Percentiles rank a stretch among this genome's conserved stretches.
These are phyloP conservation scores for Laticauda colubrina DNA, from an alignment of 2,113 vertebrate genomes.

Conservation along the genomic window DNA sequence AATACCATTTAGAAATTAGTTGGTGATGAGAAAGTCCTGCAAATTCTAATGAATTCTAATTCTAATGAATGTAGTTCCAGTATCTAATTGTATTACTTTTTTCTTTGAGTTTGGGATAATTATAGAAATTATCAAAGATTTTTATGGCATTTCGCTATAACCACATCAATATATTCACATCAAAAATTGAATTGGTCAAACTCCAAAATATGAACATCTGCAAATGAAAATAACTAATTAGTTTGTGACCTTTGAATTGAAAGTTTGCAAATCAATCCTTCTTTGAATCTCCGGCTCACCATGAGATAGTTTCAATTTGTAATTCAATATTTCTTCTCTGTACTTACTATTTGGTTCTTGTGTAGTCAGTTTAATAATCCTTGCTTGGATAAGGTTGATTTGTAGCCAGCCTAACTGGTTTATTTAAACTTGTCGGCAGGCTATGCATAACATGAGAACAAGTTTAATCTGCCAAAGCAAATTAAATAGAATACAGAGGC, in stretches of 20 bases:
- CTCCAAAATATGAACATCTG: constrained; percentile 22
- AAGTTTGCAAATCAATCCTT: constrained; percentile 26
- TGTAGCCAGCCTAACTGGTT: constrained; percentile 18
- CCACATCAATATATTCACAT: constrained; percentile 12
- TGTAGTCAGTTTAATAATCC: background rate
- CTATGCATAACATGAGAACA: constrained; percentile 4
- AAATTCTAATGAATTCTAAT: constrained; percentile 28
- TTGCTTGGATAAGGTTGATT: constrained; percentile 15
- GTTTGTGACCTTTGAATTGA: constrained; percentile 28
- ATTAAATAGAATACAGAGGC: background rate
- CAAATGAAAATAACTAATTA: constrained; percentile 36
- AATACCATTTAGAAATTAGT: constrained; percentile 32
- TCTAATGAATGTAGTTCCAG: constrained; percentile 21
- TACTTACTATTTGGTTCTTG: background rate
- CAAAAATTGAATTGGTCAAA: constrained; percentile 21
- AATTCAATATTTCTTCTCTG: constrained; percentile 24
- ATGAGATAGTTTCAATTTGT: constrained; percentile 24
- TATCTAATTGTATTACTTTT: constrained; percentile 26
- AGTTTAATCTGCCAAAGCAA: constrained; percentile 12
- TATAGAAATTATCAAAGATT: constrained; percentile 32
- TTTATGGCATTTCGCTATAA: constrained; percentile 8
- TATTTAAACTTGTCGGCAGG: constrained; percentile 5
- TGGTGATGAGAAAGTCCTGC: constrained; percentile 24
- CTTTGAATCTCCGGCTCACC: constrained; percentile 16
- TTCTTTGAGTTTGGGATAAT: constrained; percentile 12